Conservation (phyloP, 1,140 invertebrate species). For the Plutomurus gul region DNA sequence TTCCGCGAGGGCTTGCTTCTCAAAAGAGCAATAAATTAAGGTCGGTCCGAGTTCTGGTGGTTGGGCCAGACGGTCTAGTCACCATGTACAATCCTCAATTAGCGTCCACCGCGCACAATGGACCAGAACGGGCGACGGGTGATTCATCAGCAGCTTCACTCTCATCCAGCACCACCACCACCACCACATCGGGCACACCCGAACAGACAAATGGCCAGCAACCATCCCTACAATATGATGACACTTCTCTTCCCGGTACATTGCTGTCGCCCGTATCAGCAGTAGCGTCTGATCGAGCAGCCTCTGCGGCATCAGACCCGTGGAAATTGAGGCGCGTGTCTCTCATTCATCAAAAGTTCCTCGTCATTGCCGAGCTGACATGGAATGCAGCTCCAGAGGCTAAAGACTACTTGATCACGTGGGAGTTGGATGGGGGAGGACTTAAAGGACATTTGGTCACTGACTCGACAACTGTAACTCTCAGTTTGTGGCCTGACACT, state of each 20-base stretch:
- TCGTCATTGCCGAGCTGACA: conserved; percentile 75
- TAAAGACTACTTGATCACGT: conserved; percentile 74
- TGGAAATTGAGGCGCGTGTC: conserved; percentile 53
- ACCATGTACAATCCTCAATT: conserved; percentile 62
- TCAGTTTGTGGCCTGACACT: conserved; percentile 78
- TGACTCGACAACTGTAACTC: conserved; percentile 73
- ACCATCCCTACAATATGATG: background rate
- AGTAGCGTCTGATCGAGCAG: background rate
- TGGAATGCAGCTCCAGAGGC: conserved; percentile 60
- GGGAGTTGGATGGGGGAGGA: conserved; percentile 79
- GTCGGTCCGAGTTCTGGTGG: conserved; percentile 67
- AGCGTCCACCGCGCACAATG: conserved; percentile 62
- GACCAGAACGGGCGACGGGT: conserved; percentile 55
- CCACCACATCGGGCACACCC: background rate
- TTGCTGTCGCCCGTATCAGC: background rate
- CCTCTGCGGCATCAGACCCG: background rate
- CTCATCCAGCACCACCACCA: background rate
- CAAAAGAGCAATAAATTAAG: conserved; percentile 34
- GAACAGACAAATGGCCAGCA: background rate
- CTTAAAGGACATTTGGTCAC: conserved; percentile 82
- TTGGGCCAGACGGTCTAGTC: conserved; percentile 67
- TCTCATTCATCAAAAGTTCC: conserved; percentile 54
- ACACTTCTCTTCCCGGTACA: background rate
- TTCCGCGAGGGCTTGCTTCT: conserved; percentile 33
- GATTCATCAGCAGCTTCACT: background rate